Percentiles rank a stretch among this genome's conserved stretches.
These are phyloP conservation scores for Platygyra sinensis DNA, from an alignment of 64 coral and sea anemone species.

Conservation along the genomic window DNA sequence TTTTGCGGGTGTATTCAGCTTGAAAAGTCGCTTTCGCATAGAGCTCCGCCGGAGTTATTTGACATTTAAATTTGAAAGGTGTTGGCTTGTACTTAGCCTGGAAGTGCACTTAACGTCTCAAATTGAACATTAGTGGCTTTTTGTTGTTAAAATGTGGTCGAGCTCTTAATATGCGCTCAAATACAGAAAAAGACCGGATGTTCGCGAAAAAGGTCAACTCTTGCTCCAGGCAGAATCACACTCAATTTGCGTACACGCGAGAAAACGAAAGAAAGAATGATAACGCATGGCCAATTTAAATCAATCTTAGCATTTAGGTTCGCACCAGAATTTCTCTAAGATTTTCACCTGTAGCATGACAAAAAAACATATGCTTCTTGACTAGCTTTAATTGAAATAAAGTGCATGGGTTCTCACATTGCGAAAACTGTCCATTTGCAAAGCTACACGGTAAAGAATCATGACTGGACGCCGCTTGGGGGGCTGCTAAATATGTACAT, in stretches of 20 bases:
- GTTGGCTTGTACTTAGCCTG: neutral
- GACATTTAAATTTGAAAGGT: slow-evolving; percentile 1
- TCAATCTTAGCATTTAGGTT: neutral
- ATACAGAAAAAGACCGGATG: slow-evolving; percentile 34
- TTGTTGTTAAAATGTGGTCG: slow-evolving; percentile 35
- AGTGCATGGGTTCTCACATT: neutral
- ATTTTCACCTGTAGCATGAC: neutral
- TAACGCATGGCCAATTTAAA: neutral
- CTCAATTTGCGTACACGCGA: neutral
- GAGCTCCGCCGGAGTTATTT: neutral
- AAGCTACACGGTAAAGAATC: neutral
- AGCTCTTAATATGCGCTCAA: neutral
- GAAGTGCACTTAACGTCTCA: slow-evolving; percentile 27
- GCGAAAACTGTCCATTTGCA: slow-evolving; percentile 35
- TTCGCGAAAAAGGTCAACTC: neutral
- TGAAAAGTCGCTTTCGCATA: neutral
- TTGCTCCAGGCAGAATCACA: neutral
- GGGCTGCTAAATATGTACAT: slow-evolving; percentile 47
- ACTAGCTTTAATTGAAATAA: slow-evolving; percentile 1
- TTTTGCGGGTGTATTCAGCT: neutral
- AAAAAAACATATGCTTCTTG: neutral
- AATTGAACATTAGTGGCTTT: slow-evolving; percentile 35
- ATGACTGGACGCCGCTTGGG: neutral
- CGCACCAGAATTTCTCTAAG: neutral
- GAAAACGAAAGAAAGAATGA: neutral